phyloP scores from a whole-genome alignment of 2,113 vertebrate genomes.

The Cettia cetti region DNA sequence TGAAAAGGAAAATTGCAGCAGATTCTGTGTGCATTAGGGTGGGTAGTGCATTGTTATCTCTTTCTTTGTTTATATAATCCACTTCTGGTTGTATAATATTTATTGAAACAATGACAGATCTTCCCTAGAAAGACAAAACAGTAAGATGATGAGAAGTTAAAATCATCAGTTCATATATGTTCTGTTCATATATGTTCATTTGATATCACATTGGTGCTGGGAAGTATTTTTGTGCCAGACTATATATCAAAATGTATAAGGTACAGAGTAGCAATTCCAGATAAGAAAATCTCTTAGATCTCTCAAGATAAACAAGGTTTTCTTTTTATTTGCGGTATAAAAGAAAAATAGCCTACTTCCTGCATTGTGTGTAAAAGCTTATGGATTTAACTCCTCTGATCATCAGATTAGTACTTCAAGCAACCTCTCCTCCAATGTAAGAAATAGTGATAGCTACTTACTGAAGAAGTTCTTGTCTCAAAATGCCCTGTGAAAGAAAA shows the following conservation, averaged over 20 bases:
- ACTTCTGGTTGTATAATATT: not conserved
- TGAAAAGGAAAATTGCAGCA: not conserved
- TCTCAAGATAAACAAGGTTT: not conserved
- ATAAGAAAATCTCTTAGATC: slow-evolving; percentile 14
- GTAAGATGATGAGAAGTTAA: not conserved
- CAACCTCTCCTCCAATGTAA: not conserved
- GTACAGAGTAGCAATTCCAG: not conserved
- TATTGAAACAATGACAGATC: not conserved
- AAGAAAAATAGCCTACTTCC: not conserved
- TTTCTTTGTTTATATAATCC: not conserved
- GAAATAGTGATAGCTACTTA: not conserved
- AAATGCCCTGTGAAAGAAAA: not conserved
- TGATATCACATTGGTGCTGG: not conserved
- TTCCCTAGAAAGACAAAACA: not conserved
- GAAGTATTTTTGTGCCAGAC: not conserved
- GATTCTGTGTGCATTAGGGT: not conserved
- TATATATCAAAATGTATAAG: fast-evolving
- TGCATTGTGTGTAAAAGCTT: not conserved
- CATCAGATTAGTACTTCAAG: not conserved
- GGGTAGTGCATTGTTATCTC: not conserved
- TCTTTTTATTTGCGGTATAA: not conserved
- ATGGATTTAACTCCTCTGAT: not conserved
- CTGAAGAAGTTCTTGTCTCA: not conserved
- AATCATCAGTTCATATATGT: not conserved
- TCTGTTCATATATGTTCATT: too few relatives aligned